These are phyloP conservation scores for Schizaphis graminum DNA, from an alignment of 2,888 invertebrate species.

Conservation along the genomic window DNA sequence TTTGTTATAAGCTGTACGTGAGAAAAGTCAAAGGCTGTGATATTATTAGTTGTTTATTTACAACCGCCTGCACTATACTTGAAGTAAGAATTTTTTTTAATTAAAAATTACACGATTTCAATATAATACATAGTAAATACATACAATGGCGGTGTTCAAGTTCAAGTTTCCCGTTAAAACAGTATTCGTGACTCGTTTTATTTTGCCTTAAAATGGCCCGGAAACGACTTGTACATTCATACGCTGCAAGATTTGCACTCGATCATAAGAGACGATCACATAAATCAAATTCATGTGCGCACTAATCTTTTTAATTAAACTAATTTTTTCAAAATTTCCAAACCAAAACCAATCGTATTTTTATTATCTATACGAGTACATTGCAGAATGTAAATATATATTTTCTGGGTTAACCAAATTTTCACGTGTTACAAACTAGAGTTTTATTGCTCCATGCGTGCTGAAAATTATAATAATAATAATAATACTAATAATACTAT, in stretches of 20 bases:
- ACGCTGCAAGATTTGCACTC: background rate
- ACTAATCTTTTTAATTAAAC: background rate
- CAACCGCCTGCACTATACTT: background rate
- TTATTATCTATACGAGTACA: background rate
- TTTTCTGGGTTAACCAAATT: background rate
- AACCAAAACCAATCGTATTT: background rate
- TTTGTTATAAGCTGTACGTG: constrained; percentile 37
- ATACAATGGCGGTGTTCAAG: background rate
- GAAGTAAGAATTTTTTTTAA: background rate
- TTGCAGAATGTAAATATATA: constrained; percentile 1
- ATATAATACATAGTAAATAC: background rate
- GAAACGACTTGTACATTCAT: background rate
- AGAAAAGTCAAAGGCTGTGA: constrained; percentile 60
- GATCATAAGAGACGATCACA: background rate
- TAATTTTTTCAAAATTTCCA: background rate
- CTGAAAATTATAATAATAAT: background rate
- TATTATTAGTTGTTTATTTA: constrained; percentile 54
- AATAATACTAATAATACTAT: background rate
- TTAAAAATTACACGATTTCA: background rate
- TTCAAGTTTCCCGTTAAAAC: background rate
- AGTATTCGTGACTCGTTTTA: background rate
- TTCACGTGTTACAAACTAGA: background rate
- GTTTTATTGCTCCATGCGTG: background rate
- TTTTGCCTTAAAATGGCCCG: background rate
- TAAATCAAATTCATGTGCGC: background rate